Evolutionary conservation across 2,888 invertebrate genomes (phyloP).

Genomic region (Cheilosia grossa): DNA sequence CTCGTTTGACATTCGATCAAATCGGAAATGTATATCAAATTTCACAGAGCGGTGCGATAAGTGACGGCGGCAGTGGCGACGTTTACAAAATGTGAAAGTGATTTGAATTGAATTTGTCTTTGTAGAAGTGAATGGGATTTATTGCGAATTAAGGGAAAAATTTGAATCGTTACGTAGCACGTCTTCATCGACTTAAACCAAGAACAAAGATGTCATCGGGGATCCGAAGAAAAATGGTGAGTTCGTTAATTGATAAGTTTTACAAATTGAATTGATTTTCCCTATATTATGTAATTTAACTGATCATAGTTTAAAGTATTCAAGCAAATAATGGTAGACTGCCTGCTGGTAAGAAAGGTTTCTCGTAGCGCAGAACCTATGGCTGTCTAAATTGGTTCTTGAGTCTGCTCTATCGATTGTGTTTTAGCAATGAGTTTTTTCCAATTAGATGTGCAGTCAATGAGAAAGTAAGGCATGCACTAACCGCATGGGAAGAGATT

Average conservation of each 20-base stretch:
- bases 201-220: slow-evolving; percentile 33
- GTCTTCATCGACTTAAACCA: background rate
- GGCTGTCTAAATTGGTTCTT: no score
- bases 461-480: no score
- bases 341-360: no score
- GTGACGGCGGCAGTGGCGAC: background rate
- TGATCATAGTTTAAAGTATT: no score
- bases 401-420: no score
- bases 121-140: slow-evolving; percentile 44
- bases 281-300: no score
- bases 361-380: no score
- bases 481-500: no score
- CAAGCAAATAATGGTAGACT: no score
- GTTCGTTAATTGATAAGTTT: background rate
- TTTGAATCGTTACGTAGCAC: no score
- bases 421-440: no score
- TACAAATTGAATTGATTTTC: background rate
- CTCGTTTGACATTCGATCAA: slow-evolving; percentile 51
- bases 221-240: slow-evolving; percentile 56
- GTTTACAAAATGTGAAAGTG: slow-evolving; percentile 45
- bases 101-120: slow-evolving; percentile 29
- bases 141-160: background rate
- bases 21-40: slow-evolving; percentile 62
- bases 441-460: no score
- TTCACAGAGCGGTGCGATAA: slow-evolving; percentile 67